Percentiles rank a stretch among this genome's conserved stretches.
Conservation (phyloP, 2,888 invertebrate species). For the Andrena bicolor region DNA sequence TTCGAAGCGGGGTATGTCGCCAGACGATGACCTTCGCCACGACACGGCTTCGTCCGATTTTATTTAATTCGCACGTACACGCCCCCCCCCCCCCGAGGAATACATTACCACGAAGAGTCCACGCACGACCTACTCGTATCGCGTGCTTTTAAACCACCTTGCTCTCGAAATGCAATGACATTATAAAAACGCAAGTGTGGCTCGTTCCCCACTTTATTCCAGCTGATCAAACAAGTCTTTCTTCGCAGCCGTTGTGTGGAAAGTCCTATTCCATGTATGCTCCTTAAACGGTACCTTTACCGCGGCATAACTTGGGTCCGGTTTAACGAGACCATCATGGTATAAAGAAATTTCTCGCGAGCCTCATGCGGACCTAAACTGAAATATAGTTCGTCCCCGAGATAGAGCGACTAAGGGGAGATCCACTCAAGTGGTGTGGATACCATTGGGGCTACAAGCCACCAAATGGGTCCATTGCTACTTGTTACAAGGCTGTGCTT, state of each 20-base stretch:
- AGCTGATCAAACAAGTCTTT: conserved; percentile 12
- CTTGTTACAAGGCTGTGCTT: too few species aligned
- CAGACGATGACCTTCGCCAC: conserved; percentile 46
- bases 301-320: neutral
- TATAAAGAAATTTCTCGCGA: neutral
- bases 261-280: neutral
- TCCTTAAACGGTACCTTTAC: neutral
- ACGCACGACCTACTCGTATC: conserved; percentile 21
- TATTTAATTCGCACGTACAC: conserved; percentile 32
- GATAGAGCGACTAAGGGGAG: too few species aligned
- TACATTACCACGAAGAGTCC: conserved; percentile 9
- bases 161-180: neutral
- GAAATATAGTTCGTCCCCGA: too few species aligned
- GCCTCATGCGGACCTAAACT: neutral
- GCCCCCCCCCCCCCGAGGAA: conserved; percentile 1
- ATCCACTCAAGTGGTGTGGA: too few species aligned
- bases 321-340: neutral
- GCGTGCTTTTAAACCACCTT: conserved; percentile 26
- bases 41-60: conserved; percentile 41
- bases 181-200: conserved; percentile 1
- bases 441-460: too few species aligned
- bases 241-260: neutral
- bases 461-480: too few species aligned
- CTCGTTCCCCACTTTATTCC: conserved; percentile 1
- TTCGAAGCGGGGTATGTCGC: conserved; percentile 23